A percentile compares a stretch with the other conserved stretches of the same genome.
These are phyloP conservation scores for Lamprologus tigripictilis DNA, from an alignment of 2,113 vertebrate genomes.

Conservation along the genomic window DNA sequence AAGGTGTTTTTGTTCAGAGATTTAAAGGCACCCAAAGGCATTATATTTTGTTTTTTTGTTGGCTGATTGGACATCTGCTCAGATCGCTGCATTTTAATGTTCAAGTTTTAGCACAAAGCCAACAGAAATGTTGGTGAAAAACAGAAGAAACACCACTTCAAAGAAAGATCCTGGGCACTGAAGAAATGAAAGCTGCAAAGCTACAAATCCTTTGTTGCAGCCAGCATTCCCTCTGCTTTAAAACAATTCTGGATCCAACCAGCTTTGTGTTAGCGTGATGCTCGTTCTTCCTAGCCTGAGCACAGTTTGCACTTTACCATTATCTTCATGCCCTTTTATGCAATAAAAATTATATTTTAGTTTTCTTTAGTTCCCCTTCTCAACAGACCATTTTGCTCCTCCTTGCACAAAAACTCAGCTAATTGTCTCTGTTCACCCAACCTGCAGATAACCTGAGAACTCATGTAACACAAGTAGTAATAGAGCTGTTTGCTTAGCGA, in stretches of 20 bases:
- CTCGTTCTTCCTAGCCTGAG: rapidly evolving
- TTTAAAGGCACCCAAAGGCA: neutral
- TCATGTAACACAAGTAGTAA: neutral
- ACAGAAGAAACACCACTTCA: neutral
- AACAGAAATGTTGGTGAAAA: neutral
- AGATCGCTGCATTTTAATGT: neutral
- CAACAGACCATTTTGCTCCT: neutral
- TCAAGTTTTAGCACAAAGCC: neutral
- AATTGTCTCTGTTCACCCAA: neutral
- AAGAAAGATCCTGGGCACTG: neutral
- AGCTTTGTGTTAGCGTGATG: neutral
- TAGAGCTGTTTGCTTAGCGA: neutral
- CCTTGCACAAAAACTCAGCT: neutral
- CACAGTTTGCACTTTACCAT: neutral
- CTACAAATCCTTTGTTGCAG: neutral
- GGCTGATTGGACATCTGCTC: neutral
- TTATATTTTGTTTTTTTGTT: neutral
- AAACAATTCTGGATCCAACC: neutral
- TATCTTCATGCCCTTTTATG: rapidly evolving
- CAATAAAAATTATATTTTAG: neutral
- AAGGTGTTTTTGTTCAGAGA: neutral
- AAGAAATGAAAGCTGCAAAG: neutral
- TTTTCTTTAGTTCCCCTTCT: neutral
- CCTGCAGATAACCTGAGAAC: neutral
- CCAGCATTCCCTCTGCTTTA: neutral